Base-by-base conservation (phyloP, 2,888 invertebrate genomes). In the Kryphioiulus occultus region DNA sequence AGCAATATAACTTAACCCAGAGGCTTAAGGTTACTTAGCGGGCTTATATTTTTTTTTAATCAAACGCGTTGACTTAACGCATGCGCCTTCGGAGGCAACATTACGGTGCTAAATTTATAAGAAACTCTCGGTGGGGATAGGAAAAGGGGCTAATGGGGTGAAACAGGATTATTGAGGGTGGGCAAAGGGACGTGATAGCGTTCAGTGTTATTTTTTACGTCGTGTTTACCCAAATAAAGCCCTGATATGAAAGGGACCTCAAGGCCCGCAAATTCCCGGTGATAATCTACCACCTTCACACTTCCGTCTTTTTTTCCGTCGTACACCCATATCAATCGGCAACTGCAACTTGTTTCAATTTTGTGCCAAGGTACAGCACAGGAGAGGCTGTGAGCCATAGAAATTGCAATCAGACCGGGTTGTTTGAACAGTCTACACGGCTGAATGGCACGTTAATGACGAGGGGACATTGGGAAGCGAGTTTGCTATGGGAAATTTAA, bases 401-500 rank as follows among this genome's bases (percentile, higher is more conserved):
- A 68, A 68, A 26, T 68, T 68, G 68, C 68, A 68, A 68, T 68
- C 68, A 68, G 68, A 26, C n/a, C 68, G n/a, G 68, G 68, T 26
- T 68, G 68, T 68, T 68, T 68, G 68, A 68, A 68, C 68, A 68
- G 68, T 26, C 68, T 68, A 68, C 68, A 68, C 26, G 10, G 12
- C 26, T 68, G 68, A 68, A 68, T 68, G 68, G 68, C 68, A 68
- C 26, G 68, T 68, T 68, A 68, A 68, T 68, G 68, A 68, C 26
- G 26, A 68, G 68, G 68, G 68, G 68, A 68, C 68, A 68, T 68
- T 68, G 68, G 26, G 26, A 68, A 68, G 68, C 22, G 26, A 68
- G 26, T 68, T 68, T 68, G 26, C 22, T 68, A 68, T 68, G 68
- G 26, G 26, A 68, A 68, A 68, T 68, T 68, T 68, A 68, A 68